Percentiles rank a stretch among this genome's conserved stretches.
phyloP scores from a whole-genome alignment of 2,888 invertebrate genomes.

The Chymomyza amoena region DNA sequence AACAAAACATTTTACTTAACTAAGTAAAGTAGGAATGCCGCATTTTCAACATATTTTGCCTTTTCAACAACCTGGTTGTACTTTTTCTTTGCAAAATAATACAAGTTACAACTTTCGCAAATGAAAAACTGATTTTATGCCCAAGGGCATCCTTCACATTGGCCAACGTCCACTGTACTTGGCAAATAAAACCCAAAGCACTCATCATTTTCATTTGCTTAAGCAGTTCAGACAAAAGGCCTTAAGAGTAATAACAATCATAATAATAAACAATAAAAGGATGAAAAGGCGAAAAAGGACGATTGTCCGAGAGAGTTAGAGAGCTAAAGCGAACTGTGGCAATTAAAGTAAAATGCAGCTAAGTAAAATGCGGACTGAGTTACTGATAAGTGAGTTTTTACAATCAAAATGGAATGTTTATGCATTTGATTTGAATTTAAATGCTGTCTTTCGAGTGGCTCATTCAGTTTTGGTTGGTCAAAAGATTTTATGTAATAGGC shows the following conservation, averaged over 20 bases:
- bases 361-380: background rate
- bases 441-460: slow-evolving; percentile 32
- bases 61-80: too few species aligned
- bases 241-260: slow-evolving; percentile 3
- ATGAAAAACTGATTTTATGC: background rate
- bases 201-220: slow-evolving; percentile 59
- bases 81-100: too few species aligned
- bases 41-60: too few species aligned
- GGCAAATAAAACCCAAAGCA: slow-evolving; percentile 40
- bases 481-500: slow-evolving; percentile 13
- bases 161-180: background rate
- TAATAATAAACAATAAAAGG: background rate
- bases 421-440: slow-evolving; percentile 64
- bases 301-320: slow-evolving; percentile 1
- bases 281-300: background rate
- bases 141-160: background rate
- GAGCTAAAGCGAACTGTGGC: slow-evolving; percentile 13
- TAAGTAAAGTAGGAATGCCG: too few species aligned
- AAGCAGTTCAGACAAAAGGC: slow-evolving; percentile 37
- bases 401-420: slow-evolving; percentile 49
- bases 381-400: background rate
- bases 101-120: background rate
- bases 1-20: too few species aligned
- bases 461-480: slow-evolving; percentile 20
- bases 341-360: background rate